Evolutionary conservation across 2,113 vertebrate genomes (phyloP).

Genomic region (Gyps fulvus): DNA sequence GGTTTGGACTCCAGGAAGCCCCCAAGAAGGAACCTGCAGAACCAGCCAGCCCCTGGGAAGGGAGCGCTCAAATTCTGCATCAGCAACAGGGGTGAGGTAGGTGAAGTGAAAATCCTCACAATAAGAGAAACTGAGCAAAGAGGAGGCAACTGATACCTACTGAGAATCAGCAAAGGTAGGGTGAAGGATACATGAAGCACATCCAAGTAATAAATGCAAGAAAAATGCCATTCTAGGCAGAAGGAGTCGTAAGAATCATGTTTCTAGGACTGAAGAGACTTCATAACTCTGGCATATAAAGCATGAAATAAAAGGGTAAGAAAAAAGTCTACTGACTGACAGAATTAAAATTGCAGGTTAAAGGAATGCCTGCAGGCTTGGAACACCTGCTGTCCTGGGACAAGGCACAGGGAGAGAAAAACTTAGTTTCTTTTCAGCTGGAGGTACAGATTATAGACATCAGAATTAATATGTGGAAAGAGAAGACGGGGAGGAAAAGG

Average conservation of each 20-base stretch:
- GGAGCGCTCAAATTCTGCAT: not conserved
- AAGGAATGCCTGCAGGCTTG: not conserved
- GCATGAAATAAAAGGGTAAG: not conserved
- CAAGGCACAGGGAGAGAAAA: not conserved
- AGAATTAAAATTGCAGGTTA: not conserved
- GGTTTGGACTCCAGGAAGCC: not conserved
- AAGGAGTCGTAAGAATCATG: not conserved
- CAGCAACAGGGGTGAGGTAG: not conserved
- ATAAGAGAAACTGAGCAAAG: not conserved
- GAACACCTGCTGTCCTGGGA: not conserved
- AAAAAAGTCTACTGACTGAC: not conserved
- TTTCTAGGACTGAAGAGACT: not conserved
- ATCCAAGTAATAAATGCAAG: not conserved
- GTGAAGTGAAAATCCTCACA: not conserved
- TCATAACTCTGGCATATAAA: not conserved
- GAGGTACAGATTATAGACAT: not conserved
- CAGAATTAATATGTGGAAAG: not conserved
- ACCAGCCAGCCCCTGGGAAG: not conserved
- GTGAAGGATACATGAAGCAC: not conserved
- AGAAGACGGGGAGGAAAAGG: not conserved
- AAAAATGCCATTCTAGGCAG: not conserved
- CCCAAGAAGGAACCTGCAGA: not conserved
- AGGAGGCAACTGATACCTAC: not conserved
- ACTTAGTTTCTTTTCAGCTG: not conserved
- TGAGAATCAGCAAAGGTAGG: not conserved